Percentiles rank a stretch among this genome's conserved stretches.
These are phyloP conservation scores for Umimayanthus kanabou DNA, from an alignment of 92 coral and sea anemone species.

Conservation along the genomic window DNA sequence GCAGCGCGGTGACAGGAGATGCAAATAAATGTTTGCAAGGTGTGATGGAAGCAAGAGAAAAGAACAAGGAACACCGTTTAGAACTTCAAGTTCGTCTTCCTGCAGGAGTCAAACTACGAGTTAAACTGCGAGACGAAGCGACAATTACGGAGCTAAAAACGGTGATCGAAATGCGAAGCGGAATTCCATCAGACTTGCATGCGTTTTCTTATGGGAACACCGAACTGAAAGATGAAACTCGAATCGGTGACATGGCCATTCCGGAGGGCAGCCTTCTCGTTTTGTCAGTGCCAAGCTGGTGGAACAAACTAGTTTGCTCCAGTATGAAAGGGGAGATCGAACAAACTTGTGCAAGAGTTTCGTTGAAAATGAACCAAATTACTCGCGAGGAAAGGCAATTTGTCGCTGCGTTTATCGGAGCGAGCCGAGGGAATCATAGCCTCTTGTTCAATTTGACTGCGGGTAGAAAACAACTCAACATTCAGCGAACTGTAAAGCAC, in stretches of 20 bases:
- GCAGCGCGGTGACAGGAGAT: neutral
- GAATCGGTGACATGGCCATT: constrained; percentile 46
- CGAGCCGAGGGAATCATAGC: constrained; percentile 52
- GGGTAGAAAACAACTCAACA: constrained; percentile 41
- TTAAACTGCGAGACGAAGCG: constrained; percentile 26
- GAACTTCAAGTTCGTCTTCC: constrained; percentile 40
- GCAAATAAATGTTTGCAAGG: neutral
- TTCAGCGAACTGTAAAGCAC: constrained; percentile 45
- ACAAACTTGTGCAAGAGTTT: constrained; percentile 51
- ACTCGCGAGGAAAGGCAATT: constrained; percentile 57
- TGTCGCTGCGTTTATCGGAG: constrained; percentile 64
- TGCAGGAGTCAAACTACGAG: constrained; percentile 18
- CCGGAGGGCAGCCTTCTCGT: constrained; percentile 18
- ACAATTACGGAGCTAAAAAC: constrained; percentile 49
- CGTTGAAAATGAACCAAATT: constrained; percentile 63
- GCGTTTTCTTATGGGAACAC: constrained; percentile 38
- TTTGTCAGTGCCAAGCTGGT: constrained; percentile 50
- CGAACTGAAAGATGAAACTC: constrained; percentile 45
- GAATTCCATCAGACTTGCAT: constrained; percentile 59
- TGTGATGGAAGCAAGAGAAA: neutral
- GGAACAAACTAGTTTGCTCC: constrained; percentile 54
- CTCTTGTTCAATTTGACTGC: constrained; percentile 44
- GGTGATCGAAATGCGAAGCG: constrained; percentile 47
- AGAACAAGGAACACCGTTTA: neutral
- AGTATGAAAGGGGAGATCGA: constrained; percentile 59